Base-by-base conservation (phyloP, 2,797 vertebrate species). In the Hoplostethus mediterraneus region DNA sequence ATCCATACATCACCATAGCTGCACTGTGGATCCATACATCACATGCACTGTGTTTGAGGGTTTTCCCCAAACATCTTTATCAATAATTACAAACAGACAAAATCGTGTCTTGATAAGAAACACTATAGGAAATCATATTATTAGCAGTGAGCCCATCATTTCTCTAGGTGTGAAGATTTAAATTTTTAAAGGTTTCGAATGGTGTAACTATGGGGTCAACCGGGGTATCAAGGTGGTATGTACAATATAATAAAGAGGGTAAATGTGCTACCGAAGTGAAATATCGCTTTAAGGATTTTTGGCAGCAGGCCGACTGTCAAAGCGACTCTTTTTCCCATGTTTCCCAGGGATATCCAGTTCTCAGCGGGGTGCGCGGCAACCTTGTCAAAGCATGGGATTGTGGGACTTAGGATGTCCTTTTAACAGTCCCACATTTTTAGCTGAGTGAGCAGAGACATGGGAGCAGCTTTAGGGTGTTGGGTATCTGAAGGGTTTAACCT, bases 401-500 rank as follows among this genome's bases (percentile, higher is more conserved):
- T 70, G 31, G 30, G 75, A 36, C 61, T 67, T 60, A 31, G 54
- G 65, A 84, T 57, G 61, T 53, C 48, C 63, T 81, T 80, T 82
- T 57, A 69, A 69, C 55, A 63, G 63, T 81, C 33, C 59, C 62
- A 17, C 55, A 42, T 65, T 67, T 79, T 25, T 10, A 79, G 67
- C 60, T 75, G 72, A 83, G 74, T 44, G 73, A 56, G 72, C 65
- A 57, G 45, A 75, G 42, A 64, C 74, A 57, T 55, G 79, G 58
- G 66, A 62, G 71, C 76, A 71, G 84, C 63, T 68, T 77, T 69
- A 72, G 28, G 6, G 53, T 59, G 73, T 67, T 63, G 69, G 55
- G 71, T 79, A 75, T 79, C 73, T 57, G 2, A 79, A 64, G 70
- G 79, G 69, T 90, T 88, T 84, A 87, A 80, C 83, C 75, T 83